Evolutionary conservation across 2,888 invertebrate species (phyloP).

Genomic region (Volucella inflata): DNA sequence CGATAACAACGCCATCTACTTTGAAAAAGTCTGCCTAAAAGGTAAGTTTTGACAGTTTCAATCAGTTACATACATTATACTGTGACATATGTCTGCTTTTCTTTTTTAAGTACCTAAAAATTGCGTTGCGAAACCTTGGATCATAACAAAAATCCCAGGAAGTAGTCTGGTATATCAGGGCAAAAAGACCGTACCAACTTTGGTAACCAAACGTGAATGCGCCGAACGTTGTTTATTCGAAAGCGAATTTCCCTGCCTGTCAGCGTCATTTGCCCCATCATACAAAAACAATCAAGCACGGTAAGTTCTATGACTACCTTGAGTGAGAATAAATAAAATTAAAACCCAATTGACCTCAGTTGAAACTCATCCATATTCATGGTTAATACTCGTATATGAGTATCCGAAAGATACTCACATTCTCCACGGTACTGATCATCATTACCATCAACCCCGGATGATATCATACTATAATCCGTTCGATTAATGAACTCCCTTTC

Average conservation of each 20-base stretch:
- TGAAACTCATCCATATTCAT: conserved; percentile 60
- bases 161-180: conserved; percentile 89
- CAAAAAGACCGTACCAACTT: conserved; percentile 86
- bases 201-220: conserved; percentile 88
- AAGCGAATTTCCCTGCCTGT: conserved; percentile 85
- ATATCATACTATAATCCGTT: conserved; percentile 49
- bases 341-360: conserved; percentile 53
- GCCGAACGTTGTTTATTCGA: conserved; percentile 87
- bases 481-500: conserved; percentile 33
- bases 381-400: not conserved
- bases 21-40: conserved; percentile 82
- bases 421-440: conserved; percentile 57
- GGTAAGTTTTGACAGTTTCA: conserved; percentile 77
- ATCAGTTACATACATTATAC: not conserved
- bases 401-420: conserved; percentile 42
- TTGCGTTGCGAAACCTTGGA: conserved; percentile 89
- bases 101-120: conserved; percentile 83
- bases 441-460: conserved; percentile 29
- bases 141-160: conserved; percentile 90
- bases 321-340: conserved; percentile 11
- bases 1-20: conserved; percentile 82
- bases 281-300: conserved; percentile 83
- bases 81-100: not conserved
- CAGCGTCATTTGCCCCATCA: conserved; percentile 85
- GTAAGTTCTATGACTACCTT: conserved; percentile 76